Base-by-base conservation (phyloP, 1,140 invertebrate species). In the Drosophila murphyi region DNA sequence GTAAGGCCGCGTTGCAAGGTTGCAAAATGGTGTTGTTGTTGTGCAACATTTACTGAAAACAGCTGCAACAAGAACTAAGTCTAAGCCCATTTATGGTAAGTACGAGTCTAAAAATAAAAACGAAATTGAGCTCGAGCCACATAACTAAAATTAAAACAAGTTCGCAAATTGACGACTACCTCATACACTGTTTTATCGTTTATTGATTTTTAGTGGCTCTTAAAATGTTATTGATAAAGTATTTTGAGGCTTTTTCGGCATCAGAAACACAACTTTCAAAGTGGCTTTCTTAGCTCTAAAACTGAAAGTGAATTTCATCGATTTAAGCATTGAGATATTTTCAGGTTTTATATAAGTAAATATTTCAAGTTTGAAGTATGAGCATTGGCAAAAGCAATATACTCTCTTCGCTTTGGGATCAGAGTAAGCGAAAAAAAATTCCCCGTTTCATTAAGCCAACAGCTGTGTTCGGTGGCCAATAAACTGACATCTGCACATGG, bases 1-100 rank as follows among this genome's bases (percentile, higher is more conserved):
- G 62, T 80, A 88, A 87, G 83, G 83, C 83, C 83, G 80, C 73
- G 39, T 55, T 67, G 72, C 83, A 87, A 87, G 83, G 83, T 83
- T 87, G 83, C 65, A 55, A 35, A 4, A 12, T 41, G 8, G 8
- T 39, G 8, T 41, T 20, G 20, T 20, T 20, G 43, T 70, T 72
- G 61, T 63, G 69, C 60, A 71, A 71, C 68, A 55, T 48, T 35
- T 28, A 31, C 47, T 39, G 2, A 31, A 28, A 39, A 41, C 51
- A 70, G 51, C 68, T 48, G 43, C 52, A 32, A 50, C 63, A 48
- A 67, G 41, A 35, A 43, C 48, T 50, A 34, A 73, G 64, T 61
- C 60, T 39, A 29, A 37, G 45, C 28, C 68, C 68, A 55, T 69
- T 73, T 73, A 73, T 59, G 64, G 64, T 35, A 31, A 28, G 35